phyloP scores from a whole-genome alignment of 2,888 invertebrate genomes.

The Parnassius apollo region DNA sequence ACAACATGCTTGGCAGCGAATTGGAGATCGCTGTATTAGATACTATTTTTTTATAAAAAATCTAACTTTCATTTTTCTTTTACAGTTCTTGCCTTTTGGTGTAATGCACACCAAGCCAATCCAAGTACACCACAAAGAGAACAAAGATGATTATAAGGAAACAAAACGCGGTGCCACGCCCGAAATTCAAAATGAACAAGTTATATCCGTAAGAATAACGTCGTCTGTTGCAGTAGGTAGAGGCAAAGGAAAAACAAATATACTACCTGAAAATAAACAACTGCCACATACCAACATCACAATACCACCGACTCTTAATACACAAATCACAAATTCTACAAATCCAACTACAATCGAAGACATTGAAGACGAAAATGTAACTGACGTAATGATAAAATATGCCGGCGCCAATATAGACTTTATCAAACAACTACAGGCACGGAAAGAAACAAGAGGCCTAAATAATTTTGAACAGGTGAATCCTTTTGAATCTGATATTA shows the following conservation, averaged over 20 bases:
- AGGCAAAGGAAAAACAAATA: constrained; percentile 51
- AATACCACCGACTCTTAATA: constrained; percentile 30
- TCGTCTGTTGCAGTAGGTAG: constrained; percentile 82
- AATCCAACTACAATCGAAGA: constrained; percentile 48
- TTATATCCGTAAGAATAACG: constrained; percentile 80
- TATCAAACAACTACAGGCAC: constrained; percentile 69
- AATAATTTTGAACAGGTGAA: constrained; percentile 47
- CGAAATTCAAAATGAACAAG: constrained; percentile 59
- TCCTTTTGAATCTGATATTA: constrained; percentile 72
- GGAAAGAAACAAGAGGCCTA: constrained; percentile 60
- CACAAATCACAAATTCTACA: constrained; percentile 32
- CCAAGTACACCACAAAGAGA: constrained; percentile 39
- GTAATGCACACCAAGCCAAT: constrained; percentile 53
- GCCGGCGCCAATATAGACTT: constrained; percentile 76
- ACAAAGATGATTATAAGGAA: constrained; percentile 36
- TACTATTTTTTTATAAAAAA: neutral
- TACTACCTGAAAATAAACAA: constrained; percentile 31
- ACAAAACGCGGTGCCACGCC: constrained; percentile 42
- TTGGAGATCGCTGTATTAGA: no score
- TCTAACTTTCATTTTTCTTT: constrained; percentile 31
- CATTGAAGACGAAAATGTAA: constrained; percentile 52
- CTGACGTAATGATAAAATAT: constrained; percentile 61
- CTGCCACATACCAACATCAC: constrained; percentile 24
- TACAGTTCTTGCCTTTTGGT: constrained; percentile 62
- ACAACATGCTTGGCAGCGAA: no score